Conservation (phyloP, 2,797 vertebrate genomes). For the Lacerta bilineata region DNA sequence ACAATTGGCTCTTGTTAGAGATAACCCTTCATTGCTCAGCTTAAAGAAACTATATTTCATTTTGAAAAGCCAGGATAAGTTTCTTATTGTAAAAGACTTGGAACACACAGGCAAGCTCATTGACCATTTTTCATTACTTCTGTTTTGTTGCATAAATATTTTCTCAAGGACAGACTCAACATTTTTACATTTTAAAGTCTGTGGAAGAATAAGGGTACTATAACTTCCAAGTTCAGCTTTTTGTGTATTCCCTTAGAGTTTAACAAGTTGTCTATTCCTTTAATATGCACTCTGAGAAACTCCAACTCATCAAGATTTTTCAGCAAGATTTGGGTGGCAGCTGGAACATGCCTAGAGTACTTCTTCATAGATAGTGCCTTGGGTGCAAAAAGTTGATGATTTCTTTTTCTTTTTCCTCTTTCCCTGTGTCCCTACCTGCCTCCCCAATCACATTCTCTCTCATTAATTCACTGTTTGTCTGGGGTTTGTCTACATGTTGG, state of each 20-base stretch:
- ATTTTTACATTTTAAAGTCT: background rate
- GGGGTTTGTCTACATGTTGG: background rate
- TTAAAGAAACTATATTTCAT: background rate
- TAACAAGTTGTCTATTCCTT: background rate
- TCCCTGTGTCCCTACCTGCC: constrained; percentile 42
- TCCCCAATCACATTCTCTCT: background rate
- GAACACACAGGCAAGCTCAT: background rate
- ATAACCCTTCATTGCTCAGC: background rate
- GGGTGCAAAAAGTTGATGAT: constrained; percentile 24
- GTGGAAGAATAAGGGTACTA: background rate
- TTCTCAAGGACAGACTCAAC: background rate
- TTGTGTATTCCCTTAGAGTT: background rate
- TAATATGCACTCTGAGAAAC: background rate
- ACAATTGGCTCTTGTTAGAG: background rate
- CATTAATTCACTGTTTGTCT: background rate
- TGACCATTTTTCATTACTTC: background rate
- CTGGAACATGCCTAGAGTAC: background rate
- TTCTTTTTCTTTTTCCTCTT: constrained; percentile 51
- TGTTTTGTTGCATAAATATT: background rate
- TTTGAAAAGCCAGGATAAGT: background rate
- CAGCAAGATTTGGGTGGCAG: background rate
- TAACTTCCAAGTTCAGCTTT: background rate
- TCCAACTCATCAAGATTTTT: background rate
- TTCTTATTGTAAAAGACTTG: background rate
- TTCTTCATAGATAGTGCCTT: background rate